phyloP scores from a whole-genome alignment of 2,888 invertebrate genomes.

The Hypomecis atomaria region DNA sequence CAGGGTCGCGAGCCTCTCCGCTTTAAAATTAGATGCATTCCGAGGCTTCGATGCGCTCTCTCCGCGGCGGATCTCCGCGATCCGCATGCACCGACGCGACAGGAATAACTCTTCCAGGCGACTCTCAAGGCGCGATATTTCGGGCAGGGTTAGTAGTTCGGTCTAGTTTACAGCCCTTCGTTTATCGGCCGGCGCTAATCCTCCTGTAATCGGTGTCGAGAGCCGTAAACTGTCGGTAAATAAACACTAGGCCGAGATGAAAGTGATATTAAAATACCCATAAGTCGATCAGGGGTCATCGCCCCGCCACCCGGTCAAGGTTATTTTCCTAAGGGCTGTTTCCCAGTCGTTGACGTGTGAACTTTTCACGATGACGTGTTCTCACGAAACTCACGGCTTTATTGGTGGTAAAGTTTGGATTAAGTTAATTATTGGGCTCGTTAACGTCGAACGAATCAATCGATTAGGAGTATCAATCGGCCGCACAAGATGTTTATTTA shows the following conservation, averaged over 20 bases:
- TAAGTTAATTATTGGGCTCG: constrained; percentile 53
- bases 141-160: constrained; percentile 79
- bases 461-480: constrained; percentile 51
- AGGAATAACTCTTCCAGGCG: constrained; percentile 75
- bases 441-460: constrained; percentile 56
- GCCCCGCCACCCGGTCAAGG: constrained; percentile 73
- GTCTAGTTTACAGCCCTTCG: constrained; percentile 65
- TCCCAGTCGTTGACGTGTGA: constrained; percentile 50
- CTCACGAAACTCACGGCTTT: constrained; percentile 48
- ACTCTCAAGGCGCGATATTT: constrained; percentile 68
- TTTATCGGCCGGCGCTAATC: constrained; percentile 59
- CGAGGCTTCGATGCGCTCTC: constrained; percentile 72
- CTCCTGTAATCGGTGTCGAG: constrained; percentile 51
- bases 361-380: constrained; percentile 55
- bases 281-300: constrained; percentile 61
- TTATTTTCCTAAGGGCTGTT: constrained; percentile 61
- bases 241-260: constrained; percentile 51
- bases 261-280: constrained; percentile 46
- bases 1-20: constrained; percentile 82
- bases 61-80: constrained; percentile 61
- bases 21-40: constrained; percentile 84
- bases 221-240: constrained; percentile 50
- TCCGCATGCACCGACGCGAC: constrained; percentile 61
- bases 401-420: constrained; percentile 51
- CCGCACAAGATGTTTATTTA: constrained; percentile 58